phyloP scores from a whole-genome alignment of 1,140 invertebrate genomes.

The Adelges cooleyi region DNA sequence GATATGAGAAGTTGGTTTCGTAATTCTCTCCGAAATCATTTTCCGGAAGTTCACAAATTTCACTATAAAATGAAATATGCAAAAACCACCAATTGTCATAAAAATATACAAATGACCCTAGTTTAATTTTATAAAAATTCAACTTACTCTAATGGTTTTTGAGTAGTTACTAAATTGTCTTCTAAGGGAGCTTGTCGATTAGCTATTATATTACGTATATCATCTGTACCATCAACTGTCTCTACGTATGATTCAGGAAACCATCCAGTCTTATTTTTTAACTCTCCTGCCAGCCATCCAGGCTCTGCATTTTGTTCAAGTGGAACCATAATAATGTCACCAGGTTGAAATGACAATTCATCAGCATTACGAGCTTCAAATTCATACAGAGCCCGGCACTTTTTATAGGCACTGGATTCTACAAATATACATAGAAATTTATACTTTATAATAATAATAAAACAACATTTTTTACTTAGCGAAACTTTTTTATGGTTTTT shows the following conservation, averaged over 20 bases:
- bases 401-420: slow-evolving; percentile 37
- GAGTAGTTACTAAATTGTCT: slow-evolving; percentile 15
- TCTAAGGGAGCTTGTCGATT: slow-evolving; percentile 14
- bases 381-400: slow-evolving; percentile 84
- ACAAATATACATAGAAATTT: slow-evolving; percentile 8
- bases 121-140: not conserved
- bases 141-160: slow-evolving; percentile 39
- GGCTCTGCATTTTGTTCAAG: slow-evolving; percentile 79
- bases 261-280: slow-evolving; percentile 83
- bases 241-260: slow-evolving; percentile 96
- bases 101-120: not conserved
- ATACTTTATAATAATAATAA: no score
- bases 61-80: slow-evolving; percentile 38
- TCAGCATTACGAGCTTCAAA: slow-evolving; percentile 86
- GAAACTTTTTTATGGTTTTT: no score
- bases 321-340: slow-evolving; percentile 83
- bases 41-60: slow-evolving; percentile 63
- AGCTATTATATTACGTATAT: not conserved
- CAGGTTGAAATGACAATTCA: slow-evolving; percentile 87
- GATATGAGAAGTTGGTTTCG: slow-evolving; percentile 26
- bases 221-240: slow-evolving; percentile 45
- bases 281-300: slow-evolving; percentile 92
- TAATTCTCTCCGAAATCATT: slow-evolving; percentile 45
- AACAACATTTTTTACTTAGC: no score
- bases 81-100: not conserved